A percentile compares a stretch with the other conserved stretches of the same genome.
phyloP scores from a whole-genome alignment of 2,888 invertebrate genomes.

The Microctonus aethiopoides region DNA sequence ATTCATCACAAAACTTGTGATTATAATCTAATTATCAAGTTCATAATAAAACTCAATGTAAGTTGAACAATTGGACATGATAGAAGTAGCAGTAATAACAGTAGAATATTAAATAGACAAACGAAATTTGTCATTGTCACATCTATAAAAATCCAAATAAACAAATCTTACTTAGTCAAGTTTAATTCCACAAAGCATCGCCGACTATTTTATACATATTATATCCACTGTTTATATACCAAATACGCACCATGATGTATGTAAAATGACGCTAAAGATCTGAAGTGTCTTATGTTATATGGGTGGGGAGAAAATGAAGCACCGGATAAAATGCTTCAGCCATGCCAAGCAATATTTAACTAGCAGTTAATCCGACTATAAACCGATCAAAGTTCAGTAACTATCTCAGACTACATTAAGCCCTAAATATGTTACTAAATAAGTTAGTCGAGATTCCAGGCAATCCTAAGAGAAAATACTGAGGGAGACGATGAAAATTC shows the following conservation, averaged over 20 bases:
- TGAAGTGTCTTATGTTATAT: neutral
- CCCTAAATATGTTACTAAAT: slow-evolving; percentile 1
- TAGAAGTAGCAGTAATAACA: neutral
- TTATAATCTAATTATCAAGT: slow-evolving; percentile 18
- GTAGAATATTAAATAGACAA: neutral
- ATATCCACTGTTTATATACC: neutral
- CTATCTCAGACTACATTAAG: slow-evolving; percentile 25
- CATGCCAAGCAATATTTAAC: slow-evolving; percentile 18
- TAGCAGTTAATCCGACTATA: slow-evolving; percentile 39
- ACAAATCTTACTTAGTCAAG: neutral
- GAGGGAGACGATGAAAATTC: neutral
- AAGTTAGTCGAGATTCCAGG: slow-evolving; percentile 14
- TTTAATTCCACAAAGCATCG: slow-evolving; percentile 8
- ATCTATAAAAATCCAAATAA: neutral
- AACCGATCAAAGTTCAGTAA: slow-evolving; percentile 40
- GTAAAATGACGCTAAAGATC: neutral
- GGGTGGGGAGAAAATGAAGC: neutral
- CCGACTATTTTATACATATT: neutral
- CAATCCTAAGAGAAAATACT: neutral
- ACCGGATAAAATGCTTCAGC: neutral
- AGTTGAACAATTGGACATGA: neutral
- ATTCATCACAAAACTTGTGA: slow-evolving; percentile 2
- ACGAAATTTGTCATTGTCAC: slow-evolving; percentile 3
- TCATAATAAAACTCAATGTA: neutral
- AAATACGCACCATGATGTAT: neutral